These are phyloP conservation scores for Folsomia manolachei DNA, from an alignment of 2,888 invertebrate genomes.

Conservation along the genomic window DNA sequence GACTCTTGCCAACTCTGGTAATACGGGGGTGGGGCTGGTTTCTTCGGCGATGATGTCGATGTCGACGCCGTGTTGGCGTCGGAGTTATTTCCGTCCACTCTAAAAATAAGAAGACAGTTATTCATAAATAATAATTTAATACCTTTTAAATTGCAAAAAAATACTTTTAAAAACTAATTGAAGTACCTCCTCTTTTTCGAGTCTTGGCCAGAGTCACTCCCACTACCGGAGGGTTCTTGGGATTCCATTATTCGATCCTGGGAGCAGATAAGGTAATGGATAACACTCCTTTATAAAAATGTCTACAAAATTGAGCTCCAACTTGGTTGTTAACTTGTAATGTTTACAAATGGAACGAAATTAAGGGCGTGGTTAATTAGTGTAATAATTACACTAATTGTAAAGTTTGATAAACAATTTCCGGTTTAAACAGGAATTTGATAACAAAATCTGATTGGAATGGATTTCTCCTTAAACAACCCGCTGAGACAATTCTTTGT, in stretches of 20 bases:
- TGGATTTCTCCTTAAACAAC: not conserved
- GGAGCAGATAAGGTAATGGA: too few relatives aligned
- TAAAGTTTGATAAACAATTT: too few relatives aligned
- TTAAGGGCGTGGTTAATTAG: too few relatives aligned
- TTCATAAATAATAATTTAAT: not conserved
- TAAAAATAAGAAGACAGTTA: not conserved
- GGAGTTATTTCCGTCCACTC: slow-evolving; percentile 13
- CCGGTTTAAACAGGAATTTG: too few relatives aligned
- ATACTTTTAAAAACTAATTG: not conserved
- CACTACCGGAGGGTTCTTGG: slow-evolving; percentile 20
- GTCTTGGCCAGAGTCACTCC: not conserved
- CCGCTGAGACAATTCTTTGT: not conserved
- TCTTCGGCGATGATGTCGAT: not conserved
- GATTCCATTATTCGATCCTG: slow-evolving; percentile 23
- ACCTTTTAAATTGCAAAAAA: not conserved
- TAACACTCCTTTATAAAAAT: too few relatives aligned
- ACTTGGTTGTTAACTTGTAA: too few relatives aligned
- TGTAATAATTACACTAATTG: too few relatives aligned
- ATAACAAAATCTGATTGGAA: too few relatives aligned
- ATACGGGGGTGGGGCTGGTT: not conserved
- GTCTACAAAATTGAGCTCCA: too few relatives aligned
- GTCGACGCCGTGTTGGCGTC: not conserved
- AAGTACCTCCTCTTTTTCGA: slow-evolving; percentile 23
- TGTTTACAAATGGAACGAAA: too few relatives aligned
- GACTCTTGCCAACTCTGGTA: slow-evolving; percentile 61